Evolutionary conservation across 2,797 vertebrate species (phyloP), one percentile per base, ranked within the genome.

Genomic region (Cirrhinus mrigala): DNA sequence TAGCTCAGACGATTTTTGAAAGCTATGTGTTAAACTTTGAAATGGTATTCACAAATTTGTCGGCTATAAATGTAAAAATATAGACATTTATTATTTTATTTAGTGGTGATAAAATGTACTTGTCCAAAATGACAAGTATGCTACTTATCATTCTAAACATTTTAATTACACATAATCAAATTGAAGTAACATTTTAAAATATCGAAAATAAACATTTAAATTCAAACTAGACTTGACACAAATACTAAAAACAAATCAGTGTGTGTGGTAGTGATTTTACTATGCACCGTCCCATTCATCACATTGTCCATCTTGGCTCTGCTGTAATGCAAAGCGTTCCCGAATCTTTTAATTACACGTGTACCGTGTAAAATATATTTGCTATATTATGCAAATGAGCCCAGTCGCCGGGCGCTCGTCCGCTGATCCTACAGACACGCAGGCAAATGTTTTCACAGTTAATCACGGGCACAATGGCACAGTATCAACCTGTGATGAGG

Each of bases 371-470:
- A 66, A 83, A 76, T 24, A 24, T 60, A 10, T 82, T 46, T n/a
- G 24, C 48, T 37, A 37, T 68, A 46, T 24, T 73, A 76, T 76
- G 71, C 83, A 71, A 79, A 70, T 74, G 48, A 44, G n/a, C 29
- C 68, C 27, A 46, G 62, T 71, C 27, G 37, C 66, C 54, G 60
- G 58, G 62, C 27, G 85, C 70, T 71, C 27, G 66, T 70, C 79
- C 24, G 82, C 80, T 75, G 74, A 83, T 76, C 60, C 52, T 54
- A 82, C 66, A 54, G 73, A 78, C 74, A 75, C 56, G 11, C 74
- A 81, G 50, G 75, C 77, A 88, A 87, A 86, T 87, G 85, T 89
- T 88, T 87, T 89, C 86, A 90, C 86, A 88, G 81, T 87, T 86
- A 87, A 88, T 88, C 85, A 86, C 86, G 82, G 73, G 50, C 85